A percentile compares a stretch with the other conserved stretches of the same genome.
These are phyloP conservation scores for Mesodorylaimus sp. DNA, from an alignment of 2,888 invertebrate species.

Conservation along the genomic window DNA sequence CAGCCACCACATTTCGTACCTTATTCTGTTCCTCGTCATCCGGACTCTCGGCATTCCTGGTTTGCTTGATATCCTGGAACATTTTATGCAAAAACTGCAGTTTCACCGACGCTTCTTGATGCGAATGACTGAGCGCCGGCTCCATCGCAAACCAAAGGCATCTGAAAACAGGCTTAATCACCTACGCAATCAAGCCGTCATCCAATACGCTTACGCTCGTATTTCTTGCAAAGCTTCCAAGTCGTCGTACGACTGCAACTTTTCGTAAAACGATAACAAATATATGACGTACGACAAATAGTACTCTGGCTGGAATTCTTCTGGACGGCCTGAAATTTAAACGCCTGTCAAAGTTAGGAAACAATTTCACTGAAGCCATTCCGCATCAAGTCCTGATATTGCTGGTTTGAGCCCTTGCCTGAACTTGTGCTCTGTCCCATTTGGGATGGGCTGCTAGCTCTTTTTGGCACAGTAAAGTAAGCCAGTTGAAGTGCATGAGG, in stretches of 20 bases:
- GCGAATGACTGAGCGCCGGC: slow-evolving; percentile 75
- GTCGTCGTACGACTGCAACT: slow-evolving; percentile 56
- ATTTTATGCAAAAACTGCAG: slow-evolving; percentile 8
- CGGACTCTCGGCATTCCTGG: slow-evolving; percentile 66
- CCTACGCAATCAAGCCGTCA: background rate
- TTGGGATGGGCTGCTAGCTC: too few species aligned
- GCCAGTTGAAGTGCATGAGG: too few species aligned
- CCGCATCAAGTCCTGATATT: too few species aligned
- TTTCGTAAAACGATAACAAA: slow-evolving; percentile 75
- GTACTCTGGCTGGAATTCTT: slow-evolving; percentile 60
- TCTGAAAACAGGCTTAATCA: slow-evolving; percentile 28
- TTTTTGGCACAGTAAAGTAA: too few species aligned
- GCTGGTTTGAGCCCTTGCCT: too few species aligned
- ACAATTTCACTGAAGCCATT: background rate
- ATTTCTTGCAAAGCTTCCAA: slow-evolving; percentile 55
- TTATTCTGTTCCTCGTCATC: slow-evolving; percentile 62
- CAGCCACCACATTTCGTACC: slow-evolving; percentile 30
- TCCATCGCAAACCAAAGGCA: slow-evolving; percentile 86
- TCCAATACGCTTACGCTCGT: slow-evolving; percentile 28
- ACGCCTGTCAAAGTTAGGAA: background rate
- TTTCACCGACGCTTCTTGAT: slow-evolving; percentile 54
- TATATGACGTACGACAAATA: slow-evolving; percentile 92
- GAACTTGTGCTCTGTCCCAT: too few species aligned
- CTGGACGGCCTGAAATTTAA: background rate
- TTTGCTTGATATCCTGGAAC: slow-evolving; percentile 59